Percentiles rank a stretch among this genome's conserved stretches.
Conservation (phyloP, 2,888 invertebrate genomes). For the Thelaira solivaga region DNA sequence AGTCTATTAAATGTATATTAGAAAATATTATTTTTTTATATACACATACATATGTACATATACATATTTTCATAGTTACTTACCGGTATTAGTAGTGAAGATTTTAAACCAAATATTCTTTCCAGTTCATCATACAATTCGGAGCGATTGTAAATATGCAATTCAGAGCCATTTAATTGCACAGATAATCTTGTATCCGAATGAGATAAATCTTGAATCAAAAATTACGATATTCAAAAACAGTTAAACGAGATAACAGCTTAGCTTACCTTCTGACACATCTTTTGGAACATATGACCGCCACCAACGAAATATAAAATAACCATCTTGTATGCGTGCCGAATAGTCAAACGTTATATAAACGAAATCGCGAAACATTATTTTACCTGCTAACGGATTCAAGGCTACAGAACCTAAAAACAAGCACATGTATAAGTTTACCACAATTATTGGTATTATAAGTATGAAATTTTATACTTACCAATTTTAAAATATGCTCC, state of each 20-base stretch:
- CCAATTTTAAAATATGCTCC: slow-evolving; percentile 94
- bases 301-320: slow-evolving; percentile 99
- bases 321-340: slow-evolving; percentile 95
- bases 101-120: slow-evolving; percentile 90
- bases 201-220: slow-evolving; percentile 90
- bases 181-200: slow-evolving; percentile 94
- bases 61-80: no score
- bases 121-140: slow-evolving; percentile 91
- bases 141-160: slow-evolving; percentile 96
- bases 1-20: slow-evolving; percentile 69
- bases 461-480: slow-evolving; percentile 74
- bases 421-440: not conserved
- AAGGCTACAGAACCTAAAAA: slow-evolving; percentile 91
- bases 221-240: not conserved
- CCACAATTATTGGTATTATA: not conserved
- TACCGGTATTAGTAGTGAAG: slow-evolving; percentile 83
- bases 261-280: slow-evolving; percentile 89
- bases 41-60: no score
- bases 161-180: slow-evolving; percentile 94
- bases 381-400: slow-evolving; percentile 97
- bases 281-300: slow-evolving; percentile 95
- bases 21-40: no score
- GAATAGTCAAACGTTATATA: slow-evolving; percentile 96
- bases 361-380: slow-evolving; percentile 97
- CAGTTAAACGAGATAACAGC: not conserved